Base-by-base conservation (phyloP, 2,797 vertebrate genomes). In the Cynopterus sphinx region DNA sequence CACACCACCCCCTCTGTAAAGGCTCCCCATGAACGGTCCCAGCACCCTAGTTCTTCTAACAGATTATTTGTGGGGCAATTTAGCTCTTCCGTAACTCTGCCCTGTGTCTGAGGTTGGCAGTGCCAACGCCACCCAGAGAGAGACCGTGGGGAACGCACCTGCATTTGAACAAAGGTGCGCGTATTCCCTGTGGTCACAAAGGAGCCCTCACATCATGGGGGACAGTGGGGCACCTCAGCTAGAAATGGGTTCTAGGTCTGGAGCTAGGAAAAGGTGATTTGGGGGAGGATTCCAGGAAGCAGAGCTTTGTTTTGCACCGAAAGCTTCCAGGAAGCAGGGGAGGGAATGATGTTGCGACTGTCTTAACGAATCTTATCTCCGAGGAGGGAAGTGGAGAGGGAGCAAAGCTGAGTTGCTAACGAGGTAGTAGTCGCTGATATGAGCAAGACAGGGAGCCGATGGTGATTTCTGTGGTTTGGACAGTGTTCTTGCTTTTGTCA, bases 401-500 rank as follows among this genome's bases (percentile, higher is more conserved):
- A 26, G 57, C 36, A 2, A 9, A 26, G 13, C 24, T 3, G 17
- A 16, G 31, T 43, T 12, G 16, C 77, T 26, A 2, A 31, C 43
- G 36, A 77, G 53, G 39, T 71, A 16, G 43, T 6, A 6, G 19
- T 17, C 22, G 24, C 53, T 67, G 55, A 39, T 39, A 36, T 28
- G 22, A 36, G 46, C 57, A 43, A 86, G 36, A 53, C 3, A 6
- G 26, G n/a, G 24, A 39, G 2, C 8, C 26, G 78, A 13, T 26
- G 57, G 59, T 26, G 10, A 70, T 49, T 33, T 61, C 9, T 28
- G 36, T 13, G 65, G 55, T 74, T 86, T 84, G 85, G 85, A 74
- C 43, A 9, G 15, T 0, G 16, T 26, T 78, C 79, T 77, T 90
- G 59, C 71, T 95, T 94, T 55, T 59, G 39, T 83, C 89, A 89